Evolutionary conservation across 2,113 vertebrate genomes (phyloP).

Genomic region (Tychaedon coryphoeus): DNA sequence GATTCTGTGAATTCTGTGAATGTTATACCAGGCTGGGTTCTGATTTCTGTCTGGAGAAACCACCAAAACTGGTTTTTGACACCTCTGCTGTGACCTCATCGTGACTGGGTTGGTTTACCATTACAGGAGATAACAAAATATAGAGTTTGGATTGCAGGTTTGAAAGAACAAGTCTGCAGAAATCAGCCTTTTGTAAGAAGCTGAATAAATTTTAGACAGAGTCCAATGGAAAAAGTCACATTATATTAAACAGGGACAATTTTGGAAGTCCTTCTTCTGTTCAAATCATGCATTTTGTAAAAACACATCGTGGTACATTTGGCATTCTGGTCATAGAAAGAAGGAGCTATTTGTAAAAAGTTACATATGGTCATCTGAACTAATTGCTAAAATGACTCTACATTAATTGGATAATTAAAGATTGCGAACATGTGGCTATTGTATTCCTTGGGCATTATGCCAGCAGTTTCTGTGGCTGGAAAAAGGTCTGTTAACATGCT

Average conservation of each 20-base stretch:
- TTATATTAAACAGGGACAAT: background rate
- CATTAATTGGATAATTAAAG: constrained; percentile 84
- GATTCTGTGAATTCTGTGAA: no score
- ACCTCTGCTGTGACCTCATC: background rate
- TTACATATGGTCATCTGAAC: constrained; percentile 77
- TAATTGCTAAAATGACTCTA: constrained; percentile 75
- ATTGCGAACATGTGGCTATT: constrained; percentile 73
- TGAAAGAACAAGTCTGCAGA: background rate
- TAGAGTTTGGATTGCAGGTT: background rate
- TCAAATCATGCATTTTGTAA: background rate
- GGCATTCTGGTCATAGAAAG: constrained; percentile 54
- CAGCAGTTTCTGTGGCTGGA: constrained; percentile 56
- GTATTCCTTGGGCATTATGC: constrained; percentile 77
- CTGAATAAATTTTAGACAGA: background rate
- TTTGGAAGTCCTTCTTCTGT: background rate
- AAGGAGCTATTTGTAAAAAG: constrained; percentile 61
- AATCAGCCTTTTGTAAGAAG: background rate
- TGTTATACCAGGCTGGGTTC: rapidly evolving
- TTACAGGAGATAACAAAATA: background rate
- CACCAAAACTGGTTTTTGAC: background rate
- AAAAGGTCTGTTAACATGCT: constrained; percentile 53
- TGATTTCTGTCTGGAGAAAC: background rate
- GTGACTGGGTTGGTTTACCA: rapidly evolving
- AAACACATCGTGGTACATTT: constrained; percentile 32
- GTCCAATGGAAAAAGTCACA: background rate